Conservation (phyloP, 2,113 vertebrate genomes). For the Columbina picui region DNA sequence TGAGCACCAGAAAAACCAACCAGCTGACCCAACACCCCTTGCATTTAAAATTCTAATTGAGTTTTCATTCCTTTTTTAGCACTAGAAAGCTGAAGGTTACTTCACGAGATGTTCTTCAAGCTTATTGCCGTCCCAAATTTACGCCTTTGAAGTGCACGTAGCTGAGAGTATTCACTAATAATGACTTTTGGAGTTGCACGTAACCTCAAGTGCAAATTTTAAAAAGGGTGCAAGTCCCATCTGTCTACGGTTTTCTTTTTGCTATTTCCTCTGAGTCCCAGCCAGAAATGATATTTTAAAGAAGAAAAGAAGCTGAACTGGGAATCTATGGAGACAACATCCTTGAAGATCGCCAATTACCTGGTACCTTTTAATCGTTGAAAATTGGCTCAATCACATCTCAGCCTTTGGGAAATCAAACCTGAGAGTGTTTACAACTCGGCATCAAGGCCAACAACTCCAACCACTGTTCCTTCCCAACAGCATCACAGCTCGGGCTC, state of each 20-base stretch:
- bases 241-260: not conserved
- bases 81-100: not conserved
- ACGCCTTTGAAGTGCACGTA: not conserved
- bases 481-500: not conserved
- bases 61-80: not conserved
- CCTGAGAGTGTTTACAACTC: not conserved
- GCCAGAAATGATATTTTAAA: not conserved
- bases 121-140: not conserved
- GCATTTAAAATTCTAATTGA: not conserved
- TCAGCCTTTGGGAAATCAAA: slow-evolving; percentile 27
- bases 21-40: not conserved
- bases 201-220: not conserved
- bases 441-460: not conserved
- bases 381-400: slow-evolving; percentile 3
- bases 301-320: not conserved
- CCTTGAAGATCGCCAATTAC: slow-evolving; percentile 41
- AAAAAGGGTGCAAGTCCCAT: not conserved
- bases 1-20: not conserved
- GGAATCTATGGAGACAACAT: not conserved
- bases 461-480: not conserved
- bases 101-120: not conserved
- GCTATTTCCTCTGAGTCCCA: not conserved
- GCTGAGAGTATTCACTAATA: not conserved
- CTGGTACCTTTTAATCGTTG: not conserved
- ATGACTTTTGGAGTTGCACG: not conserved